Base-by-base conservation (phyloP, 2,888 invertebrate genomes). In the Drosophila austrosaltans region DNA sequence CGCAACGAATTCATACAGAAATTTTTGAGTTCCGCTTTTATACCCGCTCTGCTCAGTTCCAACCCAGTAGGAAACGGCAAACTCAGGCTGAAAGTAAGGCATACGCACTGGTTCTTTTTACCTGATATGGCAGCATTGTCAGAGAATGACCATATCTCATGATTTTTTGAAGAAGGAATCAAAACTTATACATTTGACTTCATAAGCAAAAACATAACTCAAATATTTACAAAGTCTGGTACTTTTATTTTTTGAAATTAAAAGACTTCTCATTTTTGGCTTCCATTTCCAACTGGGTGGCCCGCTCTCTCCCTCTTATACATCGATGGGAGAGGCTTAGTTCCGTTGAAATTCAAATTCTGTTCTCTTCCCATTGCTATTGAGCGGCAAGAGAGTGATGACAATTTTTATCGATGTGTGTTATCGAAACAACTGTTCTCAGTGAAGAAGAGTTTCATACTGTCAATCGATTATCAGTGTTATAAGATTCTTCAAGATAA, bases 1-100 rank as follows among this genome's bases (percentile, higher is more conserved):
- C 70, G 61, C 59, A 62, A 79, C 87, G 87, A 85, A 86, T 85
- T 32, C 32, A 6, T 20, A 16, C 4, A n/a, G 32, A 12, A 56
- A 56, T 20, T 22, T 48, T 56, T 20, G 36, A 22, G 20, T 56
- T 36, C 36, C 20, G 56, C 56, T 56, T 48, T 48, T 48, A 48
- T 48, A 48, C 44, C 7, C 44, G 3, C 44, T 44, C 2, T 16
- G 12, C 44, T 44, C 44, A 44, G 20, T 20, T 44, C 20, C 16
- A 44, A 5, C 44, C 44, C 44, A 20, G 20, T 44, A 20, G 44
- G 44, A 44, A 44, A 10, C 6, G 44, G 16, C 16, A 30, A 5
- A 30, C 1, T 5, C 30, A 30, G 30, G 7, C 1, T n/a, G 20
- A 44, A 7, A 44, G 44, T 44, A 44, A 20, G 20, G 16, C 44